Evolutionary conservation across 35 echinoderm and acorn worm species (phyloP), one percentile per base, ranked within the genome.

Genomic region (Diadema setosum): DNA sequence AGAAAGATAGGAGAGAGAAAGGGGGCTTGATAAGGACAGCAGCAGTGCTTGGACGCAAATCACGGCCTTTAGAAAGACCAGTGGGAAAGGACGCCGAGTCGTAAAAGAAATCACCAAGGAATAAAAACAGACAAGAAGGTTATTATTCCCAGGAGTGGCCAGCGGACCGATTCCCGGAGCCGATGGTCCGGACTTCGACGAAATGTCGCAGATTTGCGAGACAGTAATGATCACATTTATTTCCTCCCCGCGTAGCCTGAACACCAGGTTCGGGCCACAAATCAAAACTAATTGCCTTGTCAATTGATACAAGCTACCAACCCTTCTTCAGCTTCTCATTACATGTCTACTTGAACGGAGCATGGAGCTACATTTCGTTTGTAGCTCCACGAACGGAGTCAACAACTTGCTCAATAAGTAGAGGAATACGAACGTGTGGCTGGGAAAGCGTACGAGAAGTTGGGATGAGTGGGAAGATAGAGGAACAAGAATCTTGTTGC

Each of bases 271-370:
- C 37, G 9, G n/a, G 27, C 44, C 73, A 23, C 73, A 78, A 78
- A 78, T 78, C 73, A 78, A 42, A 44, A 78, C 73, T 78, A 78
- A 78, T 78, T 78, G 73, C 73, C 73, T 36, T 78, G 73, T 78
- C 73, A 35, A n/a, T n/a, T n/a, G n/a, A n/a, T n/a, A n/a, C n/a
- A n/a, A n/a, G n/a, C n/a, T n/a, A n/a, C n/a, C n/a, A n/a, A n/a
- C n/a, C n/a, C n/a, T n/a, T n/a, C n/a, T n/a, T n/a, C n/a, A n/a
- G n/a, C n/a, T n/a, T n/a, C n/a, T n/a, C n/a, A n/a, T n/a, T n/a
- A n/a, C n/a, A n/a, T n/a, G n/a, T n/a, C n/a, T n/a, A n/a, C n/a
- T 9, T 9, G 48, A 52, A 9, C 9, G 48, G 48, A n/a, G 48
- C n/a, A n/a, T 9, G 48, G 48, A 52, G n/a, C 9, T 9, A n/a